Conservation (phyloP, 2,888 invertebrate genomes). For the Patella pellucida region DNA sequence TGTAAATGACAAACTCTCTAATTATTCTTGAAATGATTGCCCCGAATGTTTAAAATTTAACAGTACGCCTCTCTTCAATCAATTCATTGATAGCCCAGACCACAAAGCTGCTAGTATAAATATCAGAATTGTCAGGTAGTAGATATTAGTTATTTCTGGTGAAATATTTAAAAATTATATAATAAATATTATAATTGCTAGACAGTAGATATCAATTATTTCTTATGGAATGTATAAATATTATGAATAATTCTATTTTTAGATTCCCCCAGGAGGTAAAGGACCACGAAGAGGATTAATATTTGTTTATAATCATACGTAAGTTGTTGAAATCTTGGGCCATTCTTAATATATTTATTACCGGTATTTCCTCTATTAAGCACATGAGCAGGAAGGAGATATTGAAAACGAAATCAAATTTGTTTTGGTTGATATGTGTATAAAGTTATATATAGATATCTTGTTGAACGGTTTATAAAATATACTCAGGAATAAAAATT, state of each 20-base stretch:
- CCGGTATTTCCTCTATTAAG: not conserved
- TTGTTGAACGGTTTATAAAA: too few relatives aligned
- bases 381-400: not conserved
- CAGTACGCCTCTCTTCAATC: not conserved
- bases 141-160: too few relatives aligned
- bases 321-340: not conserved
- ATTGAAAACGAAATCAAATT: too few relatives aligned
- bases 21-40: conserved; percentile 1
- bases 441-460: too few relatives aligned
- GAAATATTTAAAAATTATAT: too few relatives aligned
- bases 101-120: too few relatives aligned
- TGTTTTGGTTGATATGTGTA: too few relatives aligned
- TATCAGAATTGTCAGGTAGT: too few relatives aligned
- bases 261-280: conserved; percentile 60
- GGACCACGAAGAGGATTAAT: conserved; percentile 64
- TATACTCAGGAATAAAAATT: too few relatives aligned
- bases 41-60: not conserved
- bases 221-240: not conserved
- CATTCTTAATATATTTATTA: not conserved
- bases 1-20: too few relatives aligned
- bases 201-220: not conserved
- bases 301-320: conserved; percentile 62
- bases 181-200: not conserved
- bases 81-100: too few relatives aligned
- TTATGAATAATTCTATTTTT: conserved; percentile 18